Conservation (phyloP, 2,888 invertebrate species). For the Dicycla oo region DNA sequence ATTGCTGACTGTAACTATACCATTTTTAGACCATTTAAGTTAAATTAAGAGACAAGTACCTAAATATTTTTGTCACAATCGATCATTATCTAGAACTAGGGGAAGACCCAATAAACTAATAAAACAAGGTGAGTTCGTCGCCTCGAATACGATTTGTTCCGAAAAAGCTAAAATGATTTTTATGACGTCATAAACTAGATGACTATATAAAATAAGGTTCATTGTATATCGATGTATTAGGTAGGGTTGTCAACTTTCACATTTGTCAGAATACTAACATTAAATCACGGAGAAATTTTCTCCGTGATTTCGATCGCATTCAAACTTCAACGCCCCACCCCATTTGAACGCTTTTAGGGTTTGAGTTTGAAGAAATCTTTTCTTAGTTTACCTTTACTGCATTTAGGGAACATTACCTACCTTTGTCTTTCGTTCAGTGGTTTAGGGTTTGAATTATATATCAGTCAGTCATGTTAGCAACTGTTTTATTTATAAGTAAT, state of each 20-base stretch:
- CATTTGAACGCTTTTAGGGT: no score
- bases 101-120: conserved; percentile 38
- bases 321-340: no score
- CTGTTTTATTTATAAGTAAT: not conserved
- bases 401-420: not conserved
- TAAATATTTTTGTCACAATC: not conserved
- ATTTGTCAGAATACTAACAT: not conserved
- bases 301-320: no score
- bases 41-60: not conserved
- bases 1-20: not conserved
- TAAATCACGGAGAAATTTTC: no score
- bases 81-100: conserved; percentile 36
- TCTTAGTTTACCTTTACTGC: not conserved
- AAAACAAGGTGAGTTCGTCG: conserved; percentile 54
- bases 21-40: no score
- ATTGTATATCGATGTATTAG: conserved; percentile 56
- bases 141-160: conserved; percentile 57
- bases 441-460: no score
- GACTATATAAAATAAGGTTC: conserved; percentile 63
- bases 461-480: not conserved
- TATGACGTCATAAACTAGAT: conserved; percentile 67
- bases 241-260: conserved; percentile 46
- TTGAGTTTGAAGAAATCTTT: no score
- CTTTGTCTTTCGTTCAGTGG: no score
- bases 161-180: conserved; percentile 65